Percentiles rank a stretch among this genome's conserved stretches.
Conservation (phyloP, 37 sponge, comb jelly and placozoan species). For the Aphrocallistes beatrix region DNA sequence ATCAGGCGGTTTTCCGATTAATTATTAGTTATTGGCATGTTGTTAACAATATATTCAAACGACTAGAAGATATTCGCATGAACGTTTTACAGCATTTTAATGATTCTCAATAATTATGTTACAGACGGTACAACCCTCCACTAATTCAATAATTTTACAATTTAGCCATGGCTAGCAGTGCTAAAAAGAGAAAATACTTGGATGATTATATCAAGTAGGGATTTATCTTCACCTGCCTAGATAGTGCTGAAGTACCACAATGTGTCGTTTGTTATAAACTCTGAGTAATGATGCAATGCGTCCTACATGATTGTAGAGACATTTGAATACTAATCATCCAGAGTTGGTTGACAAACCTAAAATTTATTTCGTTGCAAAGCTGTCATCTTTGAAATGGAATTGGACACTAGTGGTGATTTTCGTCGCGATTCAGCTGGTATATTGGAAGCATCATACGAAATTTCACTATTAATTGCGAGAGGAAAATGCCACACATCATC, state of each 20-base stretch:
- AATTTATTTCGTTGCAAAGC: not conserved
- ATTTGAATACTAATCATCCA: not conserved
- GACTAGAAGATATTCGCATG: too few species aligned
- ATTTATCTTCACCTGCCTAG: not conserved
- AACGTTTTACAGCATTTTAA: too few species aligned
- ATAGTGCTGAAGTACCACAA: not conserved
- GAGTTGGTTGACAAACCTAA: not conserved
- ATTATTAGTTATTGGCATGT: too few species aligned
- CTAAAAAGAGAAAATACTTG: constrained; percentile 15
- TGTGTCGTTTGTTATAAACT: constrained; percentile 18
- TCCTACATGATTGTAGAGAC: not conserved
- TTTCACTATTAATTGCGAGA: not conserved
- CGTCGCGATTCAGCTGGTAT: not conserved
- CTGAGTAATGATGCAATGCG: constrained; percentile 19
- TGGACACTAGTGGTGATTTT: not conserved
- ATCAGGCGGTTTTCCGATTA: too few species aligned
- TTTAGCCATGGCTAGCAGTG: constrained; percentile 7
- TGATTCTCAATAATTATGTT: too few species aligned
- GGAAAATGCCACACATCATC: not conserved
- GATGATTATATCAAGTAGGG: not conserved
- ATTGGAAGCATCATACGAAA: not conserved
- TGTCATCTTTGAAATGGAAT: not conserved
- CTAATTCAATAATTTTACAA: too few species aligned
- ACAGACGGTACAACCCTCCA: too few species aligned
- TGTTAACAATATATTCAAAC: too few species aligned